Base-by-base conservation (phyloP, 2,888 invertebrate species). In the Cotesia congregata region DNA sequence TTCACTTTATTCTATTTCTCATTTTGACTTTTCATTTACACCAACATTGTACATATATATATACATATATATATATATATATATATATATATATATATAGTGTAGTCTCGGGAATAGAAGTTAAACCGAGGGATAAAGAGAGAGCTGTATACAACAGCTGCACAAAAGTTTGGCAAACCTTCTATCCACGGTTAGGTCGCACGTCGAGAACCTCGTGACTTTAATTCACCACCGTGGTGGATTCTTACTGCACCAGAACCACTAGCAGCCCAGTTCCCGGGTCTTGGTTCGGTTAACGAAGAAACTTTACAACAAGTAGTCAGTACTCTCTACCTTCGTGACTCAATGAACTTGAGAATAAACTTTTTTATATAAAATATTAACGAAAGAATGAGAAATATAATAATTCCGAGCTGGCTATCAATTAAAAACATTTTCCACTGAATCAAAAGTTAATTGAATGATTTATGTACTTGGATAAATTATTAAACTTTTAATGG, bases 201-300 rank as follows among this genome's bases (percentile, higher is more conserved):
- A 67, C 67, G n/a, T 30, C n/a, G 67, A 12, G n/a, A 30, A 67
- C 39, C 67, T 76, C 72, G 38, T 72, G 71, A 72, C 50, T 73
- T 72, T 76, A 76, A 76, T 76, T 76, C 69, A 60, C 72, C 67
- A 41, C 61, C 60, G 12, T 50, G 50, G 50, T 60, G n/a, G 7
- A 60, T 70, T 39, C 67, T 50, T 59, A 38, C 64, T 38, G 65
- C 12, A 20, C 67, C 71, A 61, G 62, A 72, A 61, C 61, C 61
- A 72, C 15, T 61, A 72, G 62, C 62, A 61, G 50, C 50, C 41
- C 70, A 38, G 60, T 38, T 20, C 60, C 50, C 50, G 7, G 12
- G 50, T 12, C 67, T 38, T 67, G 12, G 12, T 38, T 39, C 38
- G 39, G n/a, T 67, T 73, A 73, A 67, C 67, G 73, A 73, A 67